These are phyloP conservation scores for Monomorium pharaonis DNA, from an alignment of 1,140 invertebrate species.

Conservation along the genomic window DNA sequence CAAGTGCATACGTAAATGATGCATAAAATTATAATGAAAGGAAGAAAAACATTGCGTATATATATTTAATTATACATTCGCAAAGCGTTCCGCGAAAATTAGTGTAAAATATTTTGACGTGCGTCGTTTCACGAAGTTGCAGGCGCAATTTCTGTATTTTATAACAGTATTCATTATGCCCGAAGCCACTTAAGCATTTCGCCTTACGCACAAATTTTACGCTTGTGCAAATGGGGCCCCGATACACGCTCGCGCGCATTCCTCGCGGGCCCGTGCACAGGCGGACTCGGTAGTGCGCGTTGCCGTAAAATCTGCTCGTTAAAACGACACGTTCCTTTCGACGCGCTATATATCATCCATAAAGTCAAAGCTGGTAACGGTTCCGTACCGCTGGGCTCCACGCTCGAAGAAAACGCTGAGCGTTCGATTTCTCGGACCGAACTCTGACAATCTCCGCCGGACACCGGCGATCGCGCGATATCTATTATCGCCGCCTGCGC, in stretches of 20 bases:
- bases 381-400: neutral
- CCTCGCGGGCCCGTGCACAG: neutral
- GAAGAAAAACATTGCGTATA: neutral
- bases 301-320: constrained; percentile 59
- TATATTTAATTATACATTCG: neutral
- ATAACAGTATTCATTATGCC: constrained; percentile 37
- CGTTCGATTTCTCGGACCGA: constrained; percentile 43
- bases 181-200: constrained; percentile 26
- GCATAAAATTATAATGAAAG: neutral
- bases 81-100: neutral
- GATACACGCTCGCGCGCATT: neutral
- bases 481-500: constrained; percentile 52
- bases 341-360: constrained; percentile 59
- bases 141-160: constrained; percentile 23
- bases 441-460: constrained; percentile 49
- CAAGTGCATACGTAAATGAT: neutral
- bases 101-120: neutral
- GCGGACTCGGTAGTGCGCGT: constrained; percentile 40
- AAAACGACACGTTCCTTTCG: constrained; percentile 57
- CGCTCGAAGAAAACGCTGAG: constrained; percentile 43
- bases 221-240: constrained; percentile 4
- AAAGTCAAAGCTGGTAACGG: constrained; percentile 43
- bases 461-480: constrained; percentile 49
- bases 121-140: neutral
- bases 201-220: constrained; percentile 35